Percentiles rank a stretch among this genome's conserved stretches.
Conservation (phyloP, 2,113 vertebrate species). For the Tyrannus savana region DNA sequence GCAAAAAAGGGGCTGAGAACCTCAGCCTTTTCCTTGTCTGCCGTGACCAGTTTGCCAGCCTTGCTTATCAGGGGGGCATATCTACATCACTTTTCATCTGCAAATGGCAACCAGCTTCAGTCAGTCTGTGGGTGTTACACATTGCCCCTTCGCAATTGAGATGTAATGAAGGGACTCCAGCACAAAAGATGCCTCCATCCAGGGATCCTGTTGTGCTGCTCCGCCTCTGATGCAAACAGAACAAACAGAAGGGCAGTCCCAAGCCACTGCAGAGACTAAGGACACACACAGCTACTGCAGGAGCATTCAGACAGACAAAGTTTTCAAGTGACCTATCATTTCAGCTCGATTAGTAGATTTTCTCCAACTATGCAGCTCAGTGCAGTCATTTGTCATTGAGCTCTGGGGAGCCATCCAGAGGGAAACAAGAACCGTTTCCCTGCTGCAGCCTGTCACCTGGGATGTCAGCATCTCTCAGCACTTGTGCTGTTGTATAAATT, state of each 20-base stretch:
- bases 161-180: not conserved
- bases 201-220: not conserved
- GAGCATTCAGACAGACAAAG: not conserved
- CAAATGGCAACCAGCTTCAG: not conserved
- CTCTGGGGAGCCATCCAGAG: constrained; percentile 38
- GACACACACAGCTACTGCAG: not conserved
- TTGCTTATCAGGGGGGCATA: not conserved
- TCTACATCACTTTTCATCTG: not conserved
- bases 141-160: not conserved
- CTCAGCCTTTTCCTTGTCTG: not conserved
- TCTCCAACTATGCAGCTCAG: constrained; percentile 31
- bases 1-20: not conserved
- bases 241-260: not conserved
- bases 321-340: constrained; percentile 6
- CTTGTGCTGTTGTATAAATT: constrained; percentile 63
- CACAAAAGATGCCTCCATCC: not conserved
- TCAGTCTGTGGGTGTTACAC: not conserved
- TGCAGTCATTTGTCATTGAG: constrained; percentile 51
- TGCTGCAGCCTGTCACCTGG: constrained; percentile 43
- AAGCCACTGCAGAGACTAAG: not conserved
- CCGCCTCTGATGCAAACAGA: not conserved
- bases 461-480: constrained; percentile 63
- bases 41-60: not conserved
- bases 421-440: constrained; percentile 16
- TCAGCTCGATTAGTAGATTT: constrained; percentile 16